Evolutionary conservation across 2,888 invertebrate species (phyloP).

Genomic region (Drosophila nr. perissopoda): DNA sequence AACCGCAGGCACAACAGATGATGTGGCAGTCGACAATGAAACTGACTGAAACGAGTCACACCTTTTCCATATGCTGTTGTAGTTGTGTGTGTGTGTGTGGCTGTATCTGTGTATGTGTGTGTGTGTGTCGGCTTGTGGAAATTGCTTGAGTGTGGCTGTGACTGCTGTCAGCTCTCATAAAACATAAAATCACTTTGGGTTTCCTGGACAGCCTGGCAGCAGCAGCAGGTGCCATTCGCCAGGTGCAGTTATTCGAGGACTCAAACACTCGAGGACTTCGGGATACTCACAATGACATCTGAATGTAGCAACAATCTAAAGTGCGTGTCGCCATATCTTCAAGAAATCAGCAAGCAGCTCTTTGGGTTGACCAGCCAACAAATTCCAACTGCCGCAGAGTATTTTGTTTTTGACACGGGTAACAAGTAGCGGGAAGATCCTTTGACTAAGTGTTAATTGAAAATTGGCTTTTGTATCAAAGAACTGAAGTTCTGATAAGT

Average conservation of each 20-base stretch:
- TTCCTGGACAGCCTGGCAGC: constrained; percentile 40
- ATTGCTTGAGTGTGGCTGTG: constrained; percentile 32
- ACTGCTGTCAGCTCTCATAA: constrained; percentile 74
- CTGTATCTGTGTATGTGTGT: constrained; percentile 5
- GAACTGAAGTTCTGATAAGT: not conserved
- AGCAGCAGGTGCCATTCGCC: constrained; percentile 11
- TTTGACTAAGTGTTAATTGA: constrained; percentile 31
- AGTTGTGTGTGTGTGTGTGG: constrained; percentile 21
- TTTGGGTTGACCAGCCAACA: constrained; percentile 18
- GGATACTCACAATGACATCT: constrained; percentile 40
- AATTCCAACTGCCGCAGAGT: constrained; percentile 44
- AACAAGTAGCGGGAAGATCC: constrained; percentile 10
- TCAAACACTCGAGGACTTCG: constrained; percentile 27
- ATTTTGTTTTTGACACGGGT: constrained; percentile 49
- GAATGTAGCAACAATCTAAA: constrained; percentile 45
- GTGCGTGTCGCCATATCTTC: constrained; percentile 46
- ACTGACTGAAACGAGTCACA: constrained; percentile 62
- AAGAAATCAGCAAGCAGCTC: constrained; percentile 39
- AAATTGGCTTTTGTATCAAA: constrained; percentile 30
- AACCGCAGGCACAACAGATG: constrained; percentile 52
- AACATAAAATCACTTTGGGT: constrained; percentile 73
- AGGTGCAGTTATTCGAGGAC: constrained; percentile 47
- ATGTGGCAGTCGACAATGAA: constrained; percentile 52
- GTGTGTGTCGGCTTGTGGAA: constrained; percentile 39
- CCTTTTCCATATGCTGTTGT: constrained; percentile 7